Percentiles rank a stretch among this genome's conserved stretches.
These are phyloP conservation scores for Hipparchia sbordonii DNA, from an alignment of 2,888 invertebrate species.

Conservation along the genomic window DNA sequence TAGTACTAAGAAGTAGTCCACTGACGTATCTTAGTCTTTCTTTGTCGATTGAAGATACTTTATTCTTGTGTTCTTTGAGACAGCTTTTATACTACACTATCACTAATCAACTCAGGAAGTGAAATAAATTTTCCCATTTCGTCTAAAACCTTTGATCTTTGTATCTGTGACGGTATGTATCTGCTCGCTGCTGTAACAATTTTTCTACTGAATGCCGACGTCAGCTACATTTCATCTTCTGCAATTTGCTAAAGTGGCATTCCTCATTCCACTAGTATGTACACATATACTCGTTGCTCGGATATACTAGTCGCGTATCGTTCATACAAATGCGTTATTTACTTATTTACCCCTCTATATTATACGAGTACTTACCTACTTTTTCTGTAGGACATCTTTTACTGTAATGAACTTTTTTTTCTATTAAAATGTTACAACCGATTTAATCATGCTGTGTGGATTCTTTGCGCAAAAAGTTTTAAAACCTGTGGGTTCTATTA, in stretches of 20 bases:
- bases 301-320: slow-evolving; percentile 19
- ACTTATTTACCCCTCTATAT: slow-evolving; percentile 1
- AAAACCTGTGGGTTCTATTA: too few species aligned
- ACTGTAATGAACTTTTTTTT: background rate
- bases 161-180: background rate
- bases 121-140: background rate
- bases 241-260: slow-evolving; percentile 42
- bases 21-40: too few species aligned
- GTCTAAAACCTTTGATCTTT: background rate
- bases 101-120: too few species aligned
- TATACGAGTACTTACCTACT: background rate
- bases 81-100: too few species aligned
- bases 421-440: too few species aligned
- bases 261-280: slow-evolving; percentile 24
- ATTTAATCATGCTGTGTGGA: too few species aligned
- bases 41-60: too few species aligned
- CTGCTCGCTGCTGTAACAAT: slow-evolving; percentile 16
- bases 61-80: too few species aligned
- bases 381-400: slow-evolving; percentile 1
- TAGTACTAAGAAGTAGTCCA: too few species aligned
- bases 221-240: slow-evolving; percentile 37
- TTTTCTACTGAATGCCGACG: slow-evolving; percentile 35
- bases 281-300: background rate
- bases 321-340: slow-evolving; percentile 17
- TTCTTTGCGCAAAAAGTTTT: too few species aligned